Base-by-base conservation (phyloP, 2,797 vertebrate species). In the Anguilla obscura region DNA sequence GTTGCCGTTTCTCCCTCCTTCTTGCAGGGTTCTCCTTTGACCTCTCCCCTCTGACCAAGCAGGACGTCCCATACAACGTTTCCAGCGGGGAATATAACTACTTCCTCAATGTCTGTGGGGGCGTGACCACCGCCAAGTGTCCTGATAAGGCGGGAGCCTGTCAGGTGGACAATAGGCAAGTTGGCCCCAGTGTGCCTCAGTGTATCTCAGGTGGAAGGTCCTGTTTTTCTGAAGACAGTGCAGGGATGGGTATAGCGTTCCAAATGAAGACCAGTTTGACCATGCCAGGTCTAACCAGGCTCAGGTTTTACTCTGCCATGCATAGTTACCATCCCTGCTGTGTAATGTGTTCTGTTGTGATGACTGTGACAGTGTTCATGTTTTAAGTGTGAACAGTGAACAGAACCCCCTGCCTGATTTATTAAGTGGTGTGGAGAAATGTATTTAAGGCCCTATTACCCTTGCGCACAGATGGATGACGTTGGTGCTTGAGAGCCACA, bases 1-100 rank as follows among this genome's bases (percentile, higher is more conserved):
- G 54, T 8, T 87, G 7, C 86, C 80, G 54, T 14, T 30, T 69
- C 18, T 48, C 14, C 45, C 86, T 18, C 0, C 54, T 14, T 84
- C 63, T 86, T 48, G 36, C 91, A 99, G 98, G 97, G 0, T 96
- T 98, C 92, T 98, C 95, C 21, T 99, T 98, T 89, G 97, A 99
- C 92, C 92, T 99, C 88, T 97, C 96, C 0, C 96, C 97, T 0
- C 95, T 99, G 91, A 92, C 90, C 54, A 98, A 97, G 93, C 87
- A 85, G 0, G 94, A 90, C 0, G 93, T 88, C 1, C 90, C 52
- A 88, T 98, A 99, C 90, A 90, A 93, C 88, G 85, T 97, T 69
- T 93, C 91, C 36, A 93, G 91, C 0, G 89, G 6, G 0, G 87
- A 90, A 12, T 99, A 99, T 9, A 87, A 92, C 24, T 99, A 98